Percentiles rank a stretch among this genome's conserved stretches.
Evolutionary conservation across 2,888 invertebrate genomes (phyloP).

Genomic region (Meloe dianella): DNA sequence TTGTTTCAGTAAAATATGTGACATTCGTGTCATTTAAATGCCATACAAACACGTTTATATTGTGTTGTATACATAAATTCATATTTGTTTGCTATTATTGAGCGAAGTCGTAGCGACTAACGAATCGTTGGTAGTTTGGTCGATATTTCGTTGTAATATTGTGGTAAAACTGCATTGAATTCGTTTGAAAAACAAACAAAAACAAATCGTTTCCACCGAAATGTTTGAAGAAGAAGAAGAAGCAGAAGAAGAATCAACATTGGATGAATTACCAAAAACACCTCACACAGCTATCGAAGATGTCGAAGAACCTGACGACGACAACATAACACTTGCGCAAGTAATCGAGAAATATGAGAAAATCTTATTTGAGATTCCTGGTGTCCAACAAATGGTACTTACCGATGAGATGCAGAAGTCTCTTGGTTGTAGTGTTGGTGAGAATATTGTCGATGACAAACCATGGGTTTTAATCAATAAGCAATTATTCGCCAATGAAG

Average conservation of each 20-base stretch:
- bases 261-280: not conserved
- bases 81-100: not conserved
- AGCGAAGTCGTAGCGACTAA: not conserved
- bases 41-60: not conserved
- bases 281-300: not conserved
- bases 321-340: not conserved
- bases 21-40: too few relatives aligned
- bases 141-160: conserved; percentile 2
- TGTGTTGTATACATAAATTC: too few relatives aligned
- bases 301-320: not conserved
- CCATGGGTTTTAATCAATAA: conserved; percentile 75
- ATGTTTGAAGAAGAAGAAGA: not conserved
- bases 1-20: not conserved
- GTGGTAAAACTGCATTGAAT: too few relatives aligned
- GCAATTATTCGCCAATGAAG: conserved; percentile 67
- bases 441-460: conserved; percentile 73
- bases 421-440: conserved; percentile 70
- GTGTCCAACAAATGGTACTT: conserved; percentile 63
- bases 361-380: conserved; percentile 61
- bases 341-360: not conserved
- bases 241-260: not conserved
- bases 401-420: conserved; percentile 67
- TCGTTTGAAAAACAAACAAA: too few relatives aligned
- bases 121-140: not conserved
- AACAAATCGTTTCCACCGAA: not conserved